phyloP scores from a whole-genome alignment of 2,797 vertebrate species.

The Ceryle rudis region DNA sequence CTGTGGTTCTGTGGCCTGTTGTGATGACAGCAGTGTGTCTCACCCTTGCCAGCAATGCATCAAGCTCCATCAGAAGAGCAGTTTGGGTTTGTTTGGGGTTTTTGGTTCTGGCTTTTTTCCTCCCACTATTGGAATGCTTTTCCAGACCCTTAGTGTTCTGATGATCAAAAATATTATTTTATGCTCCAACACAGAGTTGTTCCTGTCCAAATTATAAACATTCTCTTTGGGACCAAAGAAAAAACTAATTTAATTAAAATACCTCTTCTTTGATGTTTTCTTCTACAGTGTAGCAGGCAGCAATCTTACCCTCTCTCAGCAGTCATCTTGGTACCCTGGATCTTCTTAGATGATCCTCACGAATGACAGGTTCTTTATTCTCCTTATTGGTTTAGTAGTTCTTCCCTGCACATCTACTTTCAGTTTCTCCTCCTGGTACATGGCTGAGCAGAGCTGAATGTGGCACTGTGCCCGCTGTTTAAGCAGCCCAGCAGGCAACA shows the following conservation, averaged over 20 bases:
- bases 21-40: background rate
- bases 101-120: background rate
- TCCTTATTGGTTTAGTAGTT: background rate
- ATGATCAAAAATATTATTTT: background rate
- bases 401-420: background rate
- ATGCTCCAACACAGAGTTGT: background rate
- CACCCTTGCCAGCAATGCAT: background rate
- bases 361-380: background rate
- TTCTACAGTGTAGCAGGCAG: background rate
- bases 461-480: background rate
- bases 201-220: background rate
- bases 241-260: background rate
- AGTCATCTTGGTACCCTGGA: background rate
- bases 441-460: background rate
- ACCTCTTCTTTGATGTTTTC: background rate
- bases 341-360: background rate
- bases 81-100: background rate
- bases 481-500: background rate
- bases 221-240: background rate
- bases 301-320: background rate
- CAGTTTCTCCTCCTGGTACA: background rate
- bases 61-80: background rate
- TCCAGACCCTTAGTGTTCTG: background rate
- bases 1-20: background rate
- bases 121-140: background rate